A percentile compares a stretch with the other conserved stretches of the same genome.
These are phyloP conservation scores for Colletes gigas DNA, from an alignment of 1,140 invertebrate genomes.

Conservation along the genomic window DNA sequence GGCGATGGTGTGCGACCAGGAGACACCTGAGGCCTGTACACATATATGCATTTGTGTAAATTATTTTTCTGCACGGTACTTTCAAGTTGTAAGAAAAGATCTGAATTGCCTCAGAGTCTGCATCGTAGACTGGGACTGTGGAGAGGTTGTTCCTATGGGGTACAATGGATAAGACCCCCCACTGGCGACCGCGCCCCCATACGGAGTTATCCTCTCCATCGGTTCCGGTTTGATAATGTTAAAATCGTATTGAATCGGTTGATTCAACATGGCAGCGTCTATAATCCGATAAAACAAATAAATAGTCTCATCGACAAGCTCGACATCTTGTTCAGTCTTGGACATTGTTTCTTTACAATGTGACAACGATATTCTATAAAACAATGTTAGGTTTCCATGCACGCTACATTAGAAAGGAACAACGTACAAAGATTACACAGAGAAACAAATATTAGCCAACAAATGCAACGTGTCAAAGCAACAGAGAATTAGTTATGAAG, in stretches of 20 bases:
- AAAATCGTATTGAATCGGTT: constrained; percentile 60
- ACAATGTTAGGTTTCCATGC: background rate
- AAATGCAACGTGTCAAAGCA: constrained; percentile 9
- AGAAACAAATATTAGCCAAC: background rate
- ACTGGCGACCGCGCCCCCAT: constrained; percentile 31
- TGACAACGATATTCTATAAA: background rate
- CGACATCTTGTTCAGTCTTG: background rate
- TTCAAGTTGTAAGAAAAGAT: background rate
- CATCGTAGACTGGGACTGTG: constrained; percentile 48
- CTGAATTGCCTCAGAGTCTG: constrained; percentile 53
- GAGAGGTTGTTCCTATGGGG: constrained; percentile 35
- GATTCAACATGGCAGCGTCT: constrained; percentile 51
- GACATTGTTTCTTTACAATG: background rate
- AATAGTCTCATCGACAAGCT: background rate
- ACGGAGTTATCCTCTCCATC: constrained; percentile 56
- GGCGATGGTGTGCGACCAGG: constrained; percentile 69
- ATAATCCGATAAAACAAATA: constrained; percentile 27
- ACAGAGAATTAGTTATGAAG: background rate
- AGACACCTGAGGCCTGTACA: constrained; percentile 61
- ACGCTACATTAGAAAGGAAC: background rate
- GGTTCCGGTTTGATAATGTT: constrained; percentile 71
- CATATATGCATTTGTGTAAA: background rate
- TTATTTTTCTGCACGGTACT: background rate
- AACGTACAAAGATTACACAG: background rate
- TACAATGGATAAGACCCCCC: constrained; percentile 52